Evolutionary conservation across 2,888 invertebrate genomes (phyloP).

Genomic region (Athalia rosae): DNA sequence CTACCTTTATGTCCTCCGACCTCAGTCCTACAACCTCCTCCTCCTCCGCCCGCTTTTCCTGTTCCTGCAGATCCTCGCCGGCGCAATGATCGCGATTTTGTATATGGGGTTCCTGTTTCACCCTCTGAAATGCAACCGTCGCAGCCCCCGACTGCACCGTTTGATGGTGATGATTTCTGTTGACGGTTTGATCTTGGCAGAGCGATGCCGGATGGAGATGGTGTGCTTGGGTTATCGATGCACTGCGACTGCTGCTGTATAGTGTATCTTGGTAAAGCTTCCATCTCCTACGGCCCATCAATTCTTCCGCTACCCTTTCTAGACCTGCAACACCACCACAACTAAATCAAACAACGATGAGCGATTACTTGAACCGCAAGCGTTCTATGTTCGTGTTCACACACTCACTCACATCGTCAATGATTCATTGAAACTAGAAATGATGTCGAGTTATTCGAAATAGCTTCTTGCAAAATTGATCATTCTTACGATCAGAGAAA

Average conservation of each 20-base stretch:
- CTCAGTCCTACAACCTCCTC: conserved; percentile 17
- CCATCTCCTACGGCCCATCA: conserved; percentile 98
- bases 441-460: too few species aligned
- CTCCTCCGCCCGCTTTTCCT: conserved; percentile 14
- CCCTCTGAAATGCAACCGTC: conserved; percentile 20
- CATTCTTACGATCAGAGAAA: too few species aligned
- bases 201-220: conserved; percentile 59
- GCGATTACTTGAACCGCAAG: conserved; percentile 50
- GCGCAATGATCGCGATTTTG: conserved; percentile 35
- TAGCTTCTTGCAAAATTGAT: too few species aligned
- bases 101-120: conserved; percentile 28
- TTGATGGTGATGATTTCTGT: conserved; percentile 50
- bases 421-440: not conserved
- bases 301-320: conserved; percentile 97
- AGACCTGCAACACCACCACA: conserved; percentile 81
- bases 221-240: conserved; percentile 66
- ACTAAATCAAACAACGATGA: conserved; percentile 70
- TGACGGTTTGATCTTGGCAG: conserved; percentile 52
- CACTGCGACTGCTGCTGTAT: conserved; percentile 74
- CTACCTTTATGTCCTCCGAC: conserved; percentile 32
- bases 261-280: conserved; percentile 91
- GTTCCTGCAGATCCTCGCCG: conserved; percentile 19
- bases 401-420: not conserved
- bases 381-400: not conserved
- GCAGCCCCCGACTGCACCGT: conserved; percentile 29